Evolutionary conservation across 2,888 invertebrate species (phyloP).

Genomic region (Amphimallon solstitiale): DNA sequence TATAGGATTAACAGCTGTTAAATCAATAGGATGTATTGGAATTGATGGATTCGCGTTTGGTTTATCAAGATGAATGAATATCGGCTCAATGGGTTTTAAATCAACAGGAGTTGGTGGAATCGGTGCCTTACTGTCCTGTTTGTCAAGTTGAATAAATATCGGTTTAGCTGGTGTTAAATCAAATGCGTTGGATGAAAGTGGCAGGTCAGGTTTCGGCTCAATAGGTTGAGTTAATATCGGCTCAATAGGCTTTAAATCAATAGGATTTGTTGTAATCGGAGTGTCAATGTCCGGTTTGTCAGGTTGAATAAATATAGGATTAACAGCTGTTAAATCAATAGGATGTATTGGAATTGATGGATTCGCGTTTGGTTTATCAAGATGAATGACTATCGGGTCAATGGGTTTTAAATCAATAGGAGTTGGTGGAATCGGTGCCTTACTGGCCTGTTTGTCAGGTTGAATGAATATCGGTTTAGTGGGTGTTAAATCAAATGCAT

Average conservation of each 20-base stretch:
- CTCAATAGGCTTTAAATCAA: too few species aligned
- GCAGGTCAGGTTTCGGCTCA: neutral
- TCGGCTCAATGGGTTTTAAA: neutral
- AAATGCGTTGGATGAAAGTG: too few species aligned
- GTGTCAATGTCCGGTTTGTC: neutral
- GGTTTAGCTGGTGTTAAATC: too few species aligned
- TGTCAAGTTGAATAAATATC: too few species aligned
- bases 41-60: neutral
- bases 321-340: neutral
- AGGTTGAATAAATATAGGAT: neutral
- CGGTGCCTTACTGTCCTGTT: neutral
- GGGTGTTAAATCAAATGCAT: too few species aligned
- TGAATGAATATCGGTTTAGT: too few species aligned
- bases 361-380: neutral
- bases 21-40: neutral
- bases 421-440: too few species aligned
- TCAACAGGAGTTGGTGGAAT: neutral
- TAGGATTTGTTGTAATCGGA: too few species aligned
- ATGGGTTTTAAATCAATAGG: neutral
- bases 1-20: neutral
- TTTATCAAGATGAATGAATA: neutral
- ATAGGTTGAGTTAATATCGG: neutral
- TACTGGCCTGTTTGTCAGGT: too few species aligned
- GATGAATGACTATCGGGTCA: neutral
- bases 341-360: neutral